A percentile compares a stretch with the other conserved stretches of the same genome.
phyloP scores from a whole-genome alignment of 2,113 vertebrate genomes.

The Dromaius novaehollandiae region DNA sequence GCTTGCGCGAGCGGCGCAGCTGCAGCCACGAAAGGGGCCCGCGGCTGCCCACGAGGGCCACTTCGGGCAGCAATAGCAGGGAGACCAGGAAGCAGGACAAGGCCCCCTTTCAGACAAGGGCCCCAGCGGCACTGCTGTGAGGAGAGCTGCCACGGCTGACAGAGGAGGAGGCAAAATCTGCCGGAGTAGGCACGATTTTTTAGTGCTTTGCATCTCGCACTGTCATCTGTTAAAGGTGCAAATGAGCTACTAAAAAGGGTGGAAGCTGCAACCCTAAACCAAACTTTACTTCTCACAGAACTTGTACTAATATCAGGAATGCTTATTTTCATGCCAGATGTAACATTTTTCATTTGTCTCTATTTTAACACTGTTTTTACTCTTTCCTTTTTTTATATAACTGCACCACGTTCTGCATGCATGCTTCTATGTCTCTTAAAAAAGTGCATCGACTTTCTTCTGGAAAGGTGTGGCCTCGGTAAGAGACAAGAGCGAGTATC shows the following conservation, averaged over 20 bases:
- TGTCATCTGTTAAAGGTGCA: not conserved
- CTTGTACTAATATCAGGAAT: not conserved
- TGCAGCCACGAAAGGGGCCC: not conserved
- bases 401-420: not conserved
- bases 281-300: not conserved
- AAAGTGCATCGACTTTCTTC: not conserved
- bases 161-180: not conserved
- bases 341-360: not conserved
- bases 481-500: not conserved
- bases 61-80: not conserved
- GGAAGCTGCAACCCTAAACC: not conserved
- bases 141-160: not conserved
- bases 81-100: not conserved
- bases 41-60: accelerated
- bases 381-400: not conserved
- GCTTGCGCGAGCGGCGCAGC: not conserved
- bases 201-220: not conserved
- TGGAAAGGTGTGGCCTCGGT: not conserved
- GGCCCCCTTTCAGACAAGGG: not conserved
- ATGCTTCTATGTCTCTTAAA: not conserved
- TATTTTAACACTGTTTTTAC: not conserved
- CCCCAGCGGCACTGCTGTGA: accelerated
- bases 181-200: not conserved
- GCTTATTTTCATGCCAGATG: not conserved
- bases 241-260: not conserved